A percentile compares a stretch with the other conserved stretches of the same genome.
phyloP scores from a whole-genome alignment of 2,888 invertebrate species.

The Philhelius pedissequus region DNA sequence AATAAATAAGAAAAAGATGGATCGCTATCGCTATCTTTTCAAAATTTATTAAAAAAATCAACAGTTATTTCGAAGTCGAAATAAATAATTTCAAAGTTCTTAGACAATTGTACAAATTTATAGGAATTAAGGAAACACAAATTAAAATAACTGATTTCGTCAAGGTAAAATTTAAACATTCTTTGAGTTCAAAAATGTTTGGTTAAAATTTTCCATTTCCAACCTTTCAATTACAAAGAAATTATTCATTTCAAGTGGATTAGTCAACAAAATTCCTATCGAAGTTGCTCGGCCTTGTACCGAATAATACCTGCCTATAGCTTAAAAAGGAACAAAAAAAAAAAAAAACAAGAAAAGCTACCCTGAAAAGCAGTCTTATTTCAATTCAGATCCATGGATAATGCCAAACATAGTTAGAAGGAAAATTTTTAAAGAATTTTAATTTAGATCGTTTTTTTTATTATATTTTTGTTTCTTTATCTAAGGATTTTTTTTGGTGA shows the following conservation, averaged over 20 bases:
- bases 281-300: not conserved
- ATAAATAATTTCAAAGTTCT: too few relatives aligned
- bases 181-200: not conserved
- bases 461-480: not conserved
- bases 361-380: constrained; percentile 11
- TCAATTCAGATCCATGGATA: constrained; percentile 17
- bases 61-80: too few relatives aligned
- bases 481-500: not conserved
- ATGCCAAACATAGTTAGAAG: constrained; percentile 5
- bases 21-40: too few relatives aligned
- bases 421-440: constrained; percentile 12
- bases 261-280: constrained; percentile 8
- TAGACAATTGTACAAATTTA: too few relatives aligned
- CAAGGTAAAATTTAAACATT: not conserved
- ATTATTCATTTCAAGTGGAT: constrained; percentile 3
- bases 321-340: not conserved
- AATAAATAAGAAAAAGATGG: too few relatives aligned
- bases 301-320: not conserved
- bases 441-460: constrained; percentile 22
- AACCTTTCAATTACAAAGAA: not conserved
- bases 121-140: too few relatives aligned
- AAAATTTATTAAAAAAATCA: too few relatives aligned
- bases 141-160: not conserved
- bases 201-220: not conserved
- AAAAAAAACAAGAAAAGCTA: not conserved